Conservation (phyloP, 2,113 vertebrate genomes). For the Dasyurus viverrinus region DNA sequence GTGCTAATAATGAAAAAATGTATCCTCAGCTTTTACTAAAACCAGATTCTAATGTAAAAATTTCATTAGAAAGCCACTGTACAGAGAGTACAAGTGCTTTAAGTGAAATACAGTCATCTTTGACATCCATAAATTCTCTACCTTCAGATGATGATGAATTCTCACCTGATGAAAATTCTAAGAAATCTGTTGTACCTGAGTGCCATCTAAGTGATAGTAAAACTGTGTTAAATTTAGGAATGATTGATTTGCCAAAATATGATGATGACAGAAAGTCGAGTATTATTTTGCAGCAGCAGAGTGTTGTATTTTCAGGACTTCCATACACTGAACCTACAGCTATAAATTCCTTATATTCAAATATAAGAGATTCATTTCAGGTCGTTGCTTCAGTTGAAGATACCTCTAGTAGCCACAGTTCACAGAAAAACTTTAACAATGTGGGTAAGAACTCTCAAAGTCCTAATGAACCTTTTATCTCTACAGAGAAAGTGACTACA, state of each 20-base stretch:
- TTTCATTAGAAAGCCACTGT: constrained; percentile 85
- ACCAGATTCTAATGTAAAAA: constrained; percentile 84
- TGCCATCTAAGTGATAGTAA: constrained; percentile 84
- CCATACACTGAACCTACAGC: constrained; percentile 70
- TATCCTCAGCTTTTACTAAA: constrained; percentile 86
- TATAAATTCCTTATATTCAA: constrained; percentile 79
- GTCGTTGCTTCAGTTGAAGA: constrained; percentile 79
- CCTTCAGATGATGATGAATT: constrained; percentile 94
- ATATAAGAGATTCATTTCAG: constrained; percentile 77
- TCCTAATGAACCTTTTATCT: constrained; percentile 61
- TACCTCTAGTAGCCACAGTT: constrained; percentile 63
- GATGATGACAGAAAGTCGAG: constrained; percentile 84
- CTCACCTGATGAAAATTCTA: constrained; percentile 89
- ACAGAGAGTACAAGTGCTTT: constrained; percentile 93
- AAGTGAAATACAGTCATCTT: constrained; percentile 96
- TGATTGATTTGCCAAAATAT: constrained; percentile 81
- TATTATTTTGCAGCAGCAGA: constrained; percentile 86
- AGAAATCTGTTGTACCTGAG: constrained; percentile 82
- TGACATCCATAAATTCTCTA: constrained; percentile 98
- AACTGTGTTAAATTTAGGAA: constrained; percentile 80
- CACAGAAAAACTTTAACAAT: constrained; percentile 69
- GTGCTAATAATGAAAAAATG: constrained; percentile 83
- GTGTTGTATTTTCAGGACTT: constrained; percentile 86
- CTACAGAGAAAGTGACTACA: constrained; percentile 63
- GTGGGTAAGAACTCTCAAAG: constrained; percentile 67